Base-by-base conservation (phyloP, 2,888 invertebrate genomes). In the Ophion costatus region DNA sequence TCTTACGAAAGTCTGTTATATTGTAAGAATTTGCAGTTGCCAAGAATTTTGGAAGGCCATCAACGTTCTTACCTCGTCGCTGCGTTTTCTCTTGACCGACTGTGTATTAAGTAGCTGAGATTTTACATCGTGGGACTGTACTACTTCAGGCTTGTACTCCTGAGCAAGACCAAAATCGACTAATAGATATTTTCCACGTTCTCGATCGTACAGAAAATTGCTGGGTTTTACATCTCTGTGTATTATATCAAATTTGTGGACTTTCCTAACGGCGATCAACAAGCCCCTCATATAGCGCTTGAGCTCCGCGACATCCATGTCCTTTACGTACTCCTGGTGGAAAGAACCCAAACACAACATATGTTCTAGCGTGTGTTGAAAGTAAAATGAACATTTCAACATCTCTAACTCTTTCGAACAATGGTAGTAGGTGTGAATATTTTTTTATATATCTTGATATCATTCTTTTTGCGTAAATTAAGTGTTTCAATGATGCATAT, bases 161-260 rank as follows among this genome's bases (percentile, higher is more conserved):
- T 98, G 98, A 29, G 98, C 97, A 86, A 98, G 94, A 0, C 98
- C 98, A 95, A 98, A 98, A 94, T 98, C 98, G 17, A 98, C 98
- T 86, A 98, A 94, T 75, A 97, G 94, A 94, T 96, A 97, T 90
- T 95, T 95, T 88, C 95, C 95, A 83, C 95, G 95, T 42, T 95
- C 94, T 17, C 98, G 95, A 93, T 98, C 97, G 91, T 97, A 98
- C 11, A 98, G 95, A 93, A 98, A 98, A 94, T 98, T 98, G 94
- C 97, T 97, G 1, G 98, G 98, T 94, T 98, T 98, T 63, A 98
- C 96, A 92, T 98, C 98, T 79, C 98, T 95, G 92, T 98, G 98
- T 83, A 98, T 98, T 85, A 98, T 96, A 86, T 96, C 96, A 92
- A 97, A 97, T 66, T 96, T 95, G 94, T 98, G 98, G 81, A 98